Evolutionary conservation across 2,797 vertebrate genomes (phyloP).

Genomic region (Caiman crocodilus): DNA sequence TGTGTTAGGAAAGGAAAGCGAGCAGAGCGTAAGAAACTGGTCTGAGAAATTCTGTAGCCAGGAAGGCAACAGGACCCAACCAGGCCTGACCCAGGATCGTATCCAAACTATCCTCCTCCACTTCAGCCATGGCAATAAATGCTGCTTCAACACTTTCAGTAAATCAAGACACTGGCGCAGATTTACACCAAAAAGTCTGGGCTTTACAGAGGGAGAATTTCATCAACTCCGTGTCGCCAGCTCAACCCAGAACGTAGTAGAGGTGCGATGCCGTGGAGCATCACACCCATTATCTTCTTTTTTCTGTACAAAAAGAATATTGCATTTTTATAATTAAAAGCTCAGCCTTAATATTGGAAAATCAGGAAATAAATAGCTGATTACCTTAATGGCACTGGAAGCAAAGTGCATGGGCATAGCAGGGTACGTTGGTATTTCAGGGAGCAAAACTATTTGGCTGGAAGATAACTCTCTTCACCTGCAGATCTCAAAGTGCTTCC

Average conservation of each 20-base stretch:
- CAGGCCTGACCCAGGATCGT: neutral
- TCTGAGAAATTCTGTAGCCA: neutral
- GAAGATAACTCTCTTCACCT: too few species aligned
- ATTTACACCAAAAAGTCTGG: neutral
- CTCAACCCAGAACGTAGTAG: too few species aligned
- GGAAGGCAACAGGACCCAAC: neutral
- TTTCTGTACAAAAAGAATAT: neutral
- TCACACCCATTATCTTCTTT: neutral
- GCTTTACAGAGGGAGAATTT: neutral
- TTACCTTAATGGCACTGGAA: neutral
- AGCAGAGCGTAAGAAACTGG: neutral
- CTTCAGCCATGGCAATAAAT: too few species aligned
- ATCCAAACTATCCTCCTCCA: neutral
- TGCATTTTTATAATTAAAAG: neutral
- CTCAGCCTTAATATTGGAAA: slow-evolving; percentile 1
- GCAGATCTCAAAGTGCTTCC: too few species aligned
- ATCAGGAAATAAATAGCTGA: neutral
- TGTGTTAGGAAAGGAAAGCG: neutral
- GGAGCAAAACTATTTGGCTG: too few species aligned
- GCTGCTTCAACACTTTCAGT: neutral
- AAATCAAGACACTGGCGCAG: neutral
- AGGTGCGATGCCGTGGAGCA: neutral
- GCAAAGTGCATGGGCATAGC: neutral
- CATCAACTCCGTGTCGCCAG: neutral
- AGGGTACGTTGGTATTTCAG: neutral